Base-by-base conservation (phyloP, 2,113 vertebrate species). In the Oryzias javanicus region DNA sequence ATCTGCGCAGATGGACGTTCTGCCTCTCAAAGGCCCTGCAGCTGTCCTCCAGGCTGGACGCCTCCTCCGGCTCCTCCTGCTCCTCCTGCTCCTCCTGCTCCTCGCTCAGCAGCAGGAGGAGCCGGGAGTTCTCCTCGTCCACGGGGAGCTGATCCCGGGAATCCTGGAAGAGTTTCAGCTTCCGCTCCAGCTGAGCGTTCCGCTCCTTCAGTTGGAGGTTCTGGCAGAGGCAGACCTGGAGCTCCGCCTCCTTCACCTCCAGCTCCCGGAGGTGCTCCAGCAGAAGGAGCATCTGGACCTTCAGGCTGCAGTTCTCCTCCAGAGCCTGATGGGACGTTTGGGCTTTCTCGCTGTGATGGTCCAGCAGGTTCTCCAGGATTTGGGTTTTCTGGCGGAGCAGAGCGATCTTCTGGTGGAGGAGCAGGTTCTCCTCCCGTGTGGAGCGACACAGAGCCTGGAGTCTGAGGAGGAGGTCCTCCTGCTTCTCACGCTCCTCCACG, bases 311-410 rank as follows among this genome's bases (percentile, higher is more conserved):
- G 4, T 88, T 90, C n/a, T 92, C 92, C 8, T 80, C 67, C 6
- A 77, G 46, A 20, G 82, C 76, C 55, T 83, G 83, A 44, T 83
- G 90, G 41, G 84, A 81, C 0, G 61, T 54, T 0, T 72, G 63
- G 35, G 84, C 59, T 19, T 86, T 89, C 3, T 88, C 65, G 10
- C 42, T 49, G 18, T 75, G 90, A 1, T 65, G 68, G 15, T 24
- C 48, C 4, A 86, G 64, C 42, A 83, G 75, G 18, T 66, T 86
- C 47, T 92, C 86, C 0, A 93, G 53, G n/a, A 91, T 81, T 18
- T 82, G 60, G 0, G 84, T 70, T 58, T 80, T 90, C 54, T 89
- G 79, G 69, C 91, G 88, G 19, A 94, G 92, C 29, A 89, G 80
- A 13, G 74, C 49, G 24, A 93, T 79, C 5, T 91, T 64, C 0